phyloP scores from a whole-genome alignment of 2,888 invertebrate species.

The Mongoloraphidia duomilia region DNA sequence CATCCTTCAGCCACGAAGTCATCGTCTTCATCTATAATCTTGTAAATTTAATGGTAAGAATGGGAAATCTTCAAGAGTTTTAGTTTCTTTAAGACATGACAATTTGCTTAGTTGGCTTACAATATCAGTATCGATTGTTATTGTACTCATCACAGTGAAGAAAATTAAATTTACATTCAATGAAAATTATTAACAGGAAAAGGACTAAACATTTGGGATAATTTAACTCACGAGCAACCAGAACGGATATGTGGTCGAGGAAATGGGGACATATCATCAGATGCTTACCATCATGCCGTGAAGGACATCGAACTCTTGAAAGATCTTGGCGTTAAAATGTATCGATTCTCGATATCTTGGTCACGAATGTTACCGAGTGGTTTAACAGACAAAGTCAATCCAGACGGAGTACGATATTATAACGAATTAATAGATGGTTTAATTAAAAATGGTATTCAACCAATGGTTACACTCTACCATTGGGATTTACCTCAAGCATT shows the following conservation, averaged over 20 bases:
- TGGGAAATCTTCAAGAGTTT: too few relatives aligned
- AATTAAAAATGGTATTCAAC: conserved; percentile 37
- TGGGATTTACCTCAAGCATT: conserved; percentile 46
- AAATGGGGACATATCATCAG: conserved; percentile 48
- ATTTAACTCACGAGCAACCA: conserved; percentile 29
- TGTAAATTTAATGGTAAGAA: too few relatives aligned
- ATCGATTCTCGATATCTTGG: conserved; percentile 66
- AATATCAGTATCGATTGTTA: too few relatives aligned
- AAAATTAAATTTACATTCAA: not conserved
- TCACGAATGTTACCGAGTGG: conserved; percentile 58
- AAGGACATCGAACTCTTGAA: conserved; percentile 40
- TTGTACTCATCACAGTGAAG: too few relatives aligned
- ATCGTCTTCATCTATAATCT: too few relatives aligned
- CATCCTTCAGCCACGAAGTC: too few relatives aligned
- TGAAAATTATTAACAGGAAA: conserved; percentile 26
- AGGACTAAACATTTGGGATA: conserved; percentile 37
- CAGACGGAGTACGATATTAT: conserved; percentile 60
- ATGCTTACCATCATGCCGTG: conserved; percentile 48
- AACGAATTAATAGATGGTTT: conserved; percentile 59
- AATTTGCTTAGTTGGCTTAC: too few relatives aligned
- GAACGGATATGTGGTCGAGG: conserved; percentile 33
- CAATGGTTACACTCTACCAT: conserved; percentile 28
- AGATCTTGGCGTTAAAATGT: conserved; percentile 36
- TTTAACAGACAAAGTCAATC: conserved; percentile 46
- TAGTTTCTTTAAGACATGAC: too few relatives aligned